Base-by-base conservation (phyloP, 2,797 vertebrate genomes). In the Parauchenoglanis punctatus region DNA sequence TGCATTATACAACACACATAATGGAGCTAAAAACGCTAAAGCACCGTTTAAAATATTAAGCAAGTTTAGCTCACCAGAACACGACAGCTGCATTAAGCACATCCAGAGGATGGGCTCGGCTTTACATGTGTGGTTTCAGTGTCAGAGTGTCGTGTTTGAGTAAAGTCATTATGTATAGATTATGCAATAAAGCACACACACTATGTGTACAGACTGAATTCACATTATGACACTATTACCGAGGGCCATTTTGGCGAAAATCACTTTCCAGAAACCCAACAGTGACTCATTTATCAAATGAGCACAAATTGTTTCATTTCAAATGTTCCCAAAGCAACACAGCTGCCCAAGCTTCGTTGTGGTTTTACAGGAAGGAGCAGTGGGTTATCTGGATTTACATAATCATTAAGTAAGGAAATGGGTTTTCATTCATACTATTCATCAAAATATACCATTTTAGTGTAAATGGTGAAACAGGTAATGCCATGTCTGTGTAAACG, bases 91-190 rank as follows among this genome's bases (percentile, higher is more conserved):
- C 40, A 28, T 67, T 83, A 76, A 15, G 28, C 56, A 52, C 46
- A 63, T 73, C 31, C n/a, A 40, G 6, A 31, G 56, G 40, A 61
- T 35, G 2, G 13, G 73, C 46, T 76, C 12, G 2, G 52, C 7
- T 56, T 78, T 58, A 35, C 1, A 18, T 28, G 4, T 35, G 76
- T 56, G 73, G 25, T 52, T 76, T 56, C 25, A 18, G 25, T n/a
- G 28, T 78, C n/a, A 35, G 52, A 20, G n/a, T 10, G 15, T 56
- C n/a, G n/a, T 78, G n/a, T 31, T 35, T 58, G 52, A 78, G 31
- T 78, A 78, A 77, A 56, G 6, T 56, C 76, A 35, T 56, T 78
- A 78, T 78, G 76, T 56, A 6, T 28, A 40, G 54, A 72, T 56
- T 59, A 72, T 73, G 3, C 17, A 81, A 12, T 52, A 52, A 25